Evolutionary conservation across 1,140 invertebrate species (phyloP), one percentile per base, ranked within the genome.

Genomic region (Holcopasites calliopsidis): DNA sequence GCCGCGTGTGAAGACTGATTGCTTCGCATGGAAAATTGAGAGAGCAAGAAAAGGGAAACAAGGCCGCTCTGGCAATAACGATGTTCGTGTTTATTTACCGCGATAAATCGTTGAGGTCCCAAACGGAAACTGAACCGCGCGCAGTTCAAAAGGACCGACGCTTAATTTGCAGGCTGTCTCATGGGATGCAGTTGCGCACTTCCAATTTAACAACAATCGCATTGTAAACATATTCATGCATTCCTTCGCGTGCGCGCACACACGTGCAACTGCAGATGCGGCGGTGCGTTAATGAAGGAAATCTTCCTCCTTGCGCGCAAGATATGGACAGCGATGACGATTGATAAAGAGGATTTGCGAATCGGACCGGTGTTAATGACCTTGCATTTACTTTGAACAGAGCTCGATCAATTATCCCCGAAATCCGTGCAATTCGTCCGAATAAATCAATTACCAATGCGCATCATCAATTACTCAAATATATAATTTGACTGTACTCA

Each of bases 151-250:
- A 52, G 52, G 11, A 52, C 38, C 35, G 68, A 80, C 80, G 73
- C n/a, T 57, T 77, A 80, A 82, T 80, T 35, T 23, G 38, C 35
- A 0, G 21, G 6, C n/a, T 49, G 35, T 0, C 52, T 73, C 38
- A 52, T 79, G 55, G 47, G 72, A 52, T 31, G 54, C 72, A 58
- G 65, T n/a, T 69, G 60, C 76, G 55, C 61, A 77, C 79, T 82
- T n/a, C n/a, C n/a, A 86, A 83, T 85, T 86, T 70, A 68, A 66
- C 65, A 80, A 87, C 80, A 87, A 86, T 85, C 80, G 70, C 74
- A 83, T 76, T 78, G 73, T 82, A 75, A 85, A 80, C 80, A 80
- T 84, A 88, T 86, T 85, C 83, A 86, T 82, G 79, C 86, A 88
- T 88, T 85, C 87, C 73, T 79, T 31, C 66, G 85, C 85, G 82